Percentiles rank a stretch among this genome's conserved stretches.
phyloP scores from a whole-genome alignment of 2,888 invertebrate genomes.

The Diabrotica balteata region DNA sequence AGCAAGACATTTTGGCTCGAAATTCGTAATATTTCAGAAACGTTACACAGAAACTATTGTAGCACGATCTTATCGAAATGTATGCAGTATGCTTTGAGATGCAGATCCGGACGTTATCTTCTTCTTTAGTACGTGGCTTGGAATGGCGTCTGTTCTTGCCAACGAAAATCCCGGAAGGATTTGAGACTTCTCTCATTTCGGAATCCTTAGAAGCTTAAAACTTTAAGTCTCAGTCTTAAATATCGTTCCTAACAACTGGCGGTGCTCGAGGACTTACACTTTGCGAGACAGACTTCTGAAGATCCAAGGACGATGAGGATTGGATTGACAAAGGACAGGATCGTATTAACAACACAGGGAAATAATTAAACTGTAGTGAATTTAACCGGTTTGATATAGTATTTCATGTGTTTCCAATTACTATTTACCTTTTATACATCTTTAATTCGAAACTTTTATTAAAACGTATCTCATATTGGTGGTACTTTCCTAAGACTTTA shows the following conservation, averaged over 20 bases:
- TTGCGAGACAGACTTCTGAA: conserved; percentile 19
- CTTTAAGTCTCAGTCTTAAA: conserved; percentile 41
- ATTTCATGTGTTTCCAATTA: no score
- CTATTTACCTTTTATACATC: no score
- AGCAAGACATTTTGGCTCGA: conserved; percentile 42
- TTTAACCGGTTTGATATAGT: no score
- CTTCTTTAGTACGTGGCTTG: conserved; percentile 44
- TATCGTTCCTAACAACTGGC: conserved; percentile 35
- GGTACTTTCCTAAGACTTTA: no score
- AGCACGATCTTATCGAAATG: conserved; percentile 49
- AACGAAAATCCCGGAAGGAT: conserved; percentile 44
- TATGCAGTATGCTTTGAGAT: conserved; percentile 48
- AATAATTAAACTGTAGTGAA: no score
- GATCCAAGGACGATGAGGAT: conserved; percentile 12
- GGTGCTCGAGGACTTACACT: conserved; percentile 9
- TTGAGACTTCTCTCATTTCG: conserved; percentile 44
- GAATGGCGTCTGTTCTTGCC: conserved; percentile 36
- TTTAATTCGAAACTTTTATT: no score
- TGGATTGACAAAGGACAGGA: conserved; percentile 18
- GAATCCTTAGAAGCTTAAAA: conserved; percentile 45
- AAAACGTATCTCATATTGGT: no score
- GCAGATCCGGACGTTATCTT: conserved; percentile 47
- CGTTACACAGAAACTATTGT: conserved; percentile 44
- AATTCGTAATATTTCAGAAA: conserved; percentile 39
- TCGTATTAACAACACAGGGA: background rate